Evolutionary conservation across 1,140 invertebrate species (phyloP).

Genomic region (Holcopasites calliopsidis): DNA sequence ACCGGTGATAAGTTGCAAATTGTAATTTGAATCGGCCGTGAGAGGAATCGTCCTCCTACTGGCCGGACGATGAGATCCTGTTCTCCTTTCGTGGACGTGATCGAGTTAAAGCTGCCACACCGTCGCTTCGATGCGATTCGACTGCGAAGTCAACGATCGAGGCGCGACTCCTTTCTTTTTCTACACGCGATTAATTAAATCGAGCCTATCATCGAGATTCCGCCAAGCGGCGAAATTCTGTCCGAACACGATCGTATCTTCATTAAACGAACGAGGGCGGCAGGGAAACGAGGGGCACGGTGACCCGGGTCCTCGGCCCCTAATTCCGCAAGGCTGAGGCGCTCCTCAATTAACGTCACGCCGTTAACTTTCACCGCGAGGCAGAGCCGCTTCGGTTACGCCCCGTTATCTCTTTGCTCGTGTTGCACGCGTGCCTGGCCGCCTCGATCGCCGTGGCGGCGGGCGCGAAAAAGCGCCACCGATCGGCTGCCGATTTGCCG

Average conservation of each 20-base stretch:
- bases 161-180: neutral
- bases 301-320: constrained; percentile 29
- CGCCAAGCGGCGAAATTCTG: neutral
- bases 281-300: constrained; percentile 26
- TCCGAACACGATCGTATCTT: neutral
- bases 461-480: constrained; percentile 32
- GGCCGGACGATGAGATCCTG: constrained; percentile 1
- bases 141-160: constrained; percentile 22
- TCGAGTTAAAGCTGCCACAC: constrained; percentile 15
- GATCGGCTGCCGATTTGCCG: constrained; percentile 5
- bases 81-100: constrained; percentile 26
- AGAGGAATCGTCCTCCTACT: neutral
- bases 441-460: constrained; percentile 11
- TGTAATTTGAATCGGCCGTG: constrained; percentile 5
- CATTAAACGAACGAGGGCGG: too few species aligned
- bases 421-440: constrained; percentile 56
- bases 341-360: constrained; percentile 64
- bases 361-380: constrained; percentile 65
- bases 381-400: constrained; percentile 63
- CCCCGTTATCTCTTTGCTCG: constrained; percentile 58
- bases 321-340: constrained; percentile 59
- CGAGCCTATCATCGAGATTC: neutral
- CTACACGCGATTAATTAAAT: neutral
- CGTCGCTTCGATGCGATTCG: constrained; percentile 13
- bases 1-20: too few species aligned